phyloP scores from a whole-genome alignment of 2,113 vertebrate species.

The Rallus limicola region DNA sequence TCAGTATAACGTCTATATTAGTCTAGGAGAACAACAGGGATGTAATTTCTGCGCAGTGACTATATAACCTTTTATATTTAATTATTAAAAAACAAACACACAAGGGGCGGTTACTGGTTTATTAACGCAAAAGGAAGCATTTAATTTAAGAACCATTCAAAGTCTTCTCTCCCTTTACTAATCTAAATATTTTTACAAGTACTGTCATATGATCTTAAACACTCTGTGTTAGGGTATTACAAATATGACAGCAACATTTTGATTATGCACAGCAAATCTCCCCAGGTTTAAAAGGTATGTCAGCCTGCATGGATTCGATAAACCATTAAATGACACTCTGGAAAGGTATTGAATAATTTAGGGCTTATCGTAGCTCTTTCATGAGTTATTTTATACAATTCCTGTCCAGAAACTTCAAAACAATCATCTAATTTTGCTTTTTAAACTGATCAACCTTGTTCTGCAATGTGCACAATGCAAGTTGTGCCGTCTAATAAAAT shows the following conservation, averaged over 20 bases:
- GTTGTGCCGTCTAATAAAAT: not conserved
- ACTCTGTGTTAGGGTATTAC: not conserved
- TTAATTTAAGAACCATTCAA: constrained; percentile 1
- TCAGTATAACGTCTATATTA: not conserved
- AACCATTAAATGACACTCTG: constrained; percentile 34
- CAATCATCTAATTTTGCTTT: not conserved
- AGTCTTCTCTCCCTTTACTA: not conserved
- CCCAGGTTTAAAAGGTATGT: constrained; percentile 46
- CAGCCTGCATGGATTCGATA: constrained; percentile 34
- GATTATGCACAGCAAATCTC: constrained; percentile 41
- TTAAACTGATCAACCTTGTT: constrained; percentile 13
- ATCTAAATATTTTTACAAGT: constrained; percentile 60
- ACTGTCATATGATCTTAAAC: constrained; percentile 53
- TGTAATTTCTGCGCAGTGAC: not conserved
- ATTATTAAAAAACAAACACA: not conserved
- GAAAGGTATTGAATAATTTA: constrained; percentile 60
- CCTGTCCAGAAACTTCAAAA: constrained; percentile 31
- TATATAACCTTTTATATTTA: not conserved
- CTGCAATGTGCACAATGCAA: not conserved
- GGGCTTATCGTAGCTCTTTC: not conserved
- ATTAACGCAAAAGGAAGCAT: constrained; percentile 12
- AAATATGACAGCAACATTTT: constrained; percentile 56
- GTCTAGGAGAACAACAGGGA: not conserved
- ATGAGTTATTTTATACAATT: not conserved
- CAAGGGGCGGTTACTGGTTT: not conserved